These are phyloP conservation scores for Mesocricetus auratus DNA, from an alignment of 2,113 vertebrate genomes.

Conservation along the genomic window DNA sequence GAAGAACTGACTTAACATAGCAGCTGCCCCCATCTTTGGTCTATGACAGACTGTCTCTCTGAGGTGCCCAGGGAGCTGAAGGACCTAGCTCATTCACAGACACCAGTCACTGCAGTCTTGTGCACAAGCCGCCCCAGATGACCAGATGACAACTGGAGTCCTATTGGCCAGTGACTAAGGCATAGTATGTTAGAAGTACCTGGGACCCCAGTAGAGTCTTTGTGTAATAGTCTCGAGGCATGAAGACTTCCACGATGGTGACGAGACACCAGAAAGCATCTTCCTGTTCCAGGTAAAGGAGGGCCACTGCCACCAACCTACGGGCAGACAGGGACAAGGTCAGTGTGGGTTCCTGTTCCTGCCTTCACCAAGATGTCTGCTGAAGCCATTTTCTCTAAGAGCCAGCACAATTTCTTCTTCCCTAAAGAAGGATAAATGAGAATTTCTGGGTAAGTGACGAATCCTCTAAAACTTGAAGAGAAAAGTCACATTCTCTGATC, in stretches of 20 bases:
- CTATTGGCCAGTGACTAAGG: background rate
- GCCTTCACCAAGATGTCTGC: fast-evolving
- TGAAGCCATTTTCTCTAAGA: fast-evolving
- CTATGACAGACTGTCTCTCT: background rate
- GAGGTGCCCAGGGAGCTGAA: background rate
- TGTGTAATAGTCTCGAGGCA: slow-evolving; percentile 99
- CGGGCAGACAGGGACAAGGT: background rate
- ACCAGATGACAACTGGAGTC: background rate
- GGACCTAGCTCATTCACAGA: background rate
- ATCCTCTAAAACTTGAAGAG: background rate
- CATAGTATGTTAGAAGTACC: slow-evolving; percentile 85
- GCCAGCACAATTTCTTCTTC: background rate
- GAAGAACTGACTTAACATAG: background rate
- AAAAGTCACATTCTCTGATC: background rate
- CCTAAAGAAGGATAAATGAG: background rate
- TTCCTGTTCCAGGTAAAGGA: slow-evolving; percentile 97
- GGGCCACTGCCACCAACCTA: slow-evolving; percentile 95
- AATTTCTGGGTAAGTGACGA: background rate
- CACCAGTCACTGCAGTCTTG: fast-evolving
- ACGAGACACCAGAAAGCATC: slow-evolving; percentile 99
- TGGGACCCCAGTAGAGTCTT: slow-evolving; percentile 98
- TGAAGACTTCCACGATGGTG: slow-evolving; percentile 97
- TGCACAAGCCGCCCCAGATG: background rate
- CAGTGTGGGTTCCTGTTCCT: background rate
- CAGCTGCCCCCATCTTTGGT: no score